Conservation (phyloP, 2,113 vertebrate genomes). For the Heterochromis multidens region DNA sequence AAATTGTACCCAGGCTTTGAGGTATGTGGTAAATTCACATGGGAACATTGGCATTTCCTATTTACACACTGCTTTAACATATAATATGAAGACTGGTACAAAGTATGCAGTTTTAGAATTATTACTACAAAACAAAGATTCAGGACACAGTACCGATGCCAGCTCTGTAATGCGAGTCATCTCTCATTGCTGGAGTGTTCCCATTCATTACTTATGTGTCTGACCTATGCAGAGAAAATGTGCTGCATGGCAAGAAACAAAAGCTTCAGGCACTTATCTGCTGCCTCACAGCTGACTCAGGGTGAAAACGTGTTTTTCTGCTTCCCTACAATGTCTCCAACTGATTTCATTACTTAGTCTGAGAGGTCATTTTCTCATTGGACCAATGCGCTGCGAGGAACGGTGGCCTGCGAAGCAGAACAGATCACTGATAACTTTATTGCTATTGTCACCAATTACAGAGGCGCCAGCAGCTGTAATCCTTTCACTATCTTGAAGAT, state of each 20-base stretch:
- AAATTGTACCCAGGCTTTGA: slow-evolving; percentile 34
- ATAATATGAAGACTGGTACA: neutral
- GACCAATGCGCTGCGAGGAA: neutral
- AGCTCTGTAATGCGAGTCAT: neutral
- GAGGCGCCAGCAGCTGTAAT: neutral
- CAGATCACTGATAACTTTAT: neutral
- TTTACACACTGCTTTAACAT: slow-evolving; percentile 12
- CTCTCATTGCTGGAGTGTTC: neutral
- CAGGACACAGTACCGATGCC: neutral
- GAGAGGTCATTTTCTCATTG: neutral
- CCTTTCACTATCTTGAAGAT: neutral
- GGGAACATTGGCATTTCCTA: neutral
- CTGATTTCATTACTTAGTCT: neutral
- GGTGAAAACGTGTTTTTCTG: neutral
- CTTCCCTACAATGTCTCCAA: neutral
- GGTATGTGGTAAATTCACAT: slow-evolving; percentile 55
- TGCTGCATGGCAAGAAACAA: neutral
- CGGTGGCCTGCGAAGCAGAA: neutral
- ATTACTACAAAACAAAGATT: neutral
- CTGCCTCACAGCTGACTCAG: neutral
- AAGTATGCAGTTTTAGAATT: slow-evolving; percentile 2
- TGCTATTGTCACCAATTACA: neutral
- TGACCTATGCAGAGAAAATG: neutral
- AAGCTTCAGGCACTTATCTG: neutral
- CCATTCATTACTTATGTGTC: neutral